A percentile compares a stretch with the other conserved stretches of the same genome.
phyloP scores from a whole-genome alignment of 2,797 vertebrate genomes.

The Antrozous pallidus region DNA sequence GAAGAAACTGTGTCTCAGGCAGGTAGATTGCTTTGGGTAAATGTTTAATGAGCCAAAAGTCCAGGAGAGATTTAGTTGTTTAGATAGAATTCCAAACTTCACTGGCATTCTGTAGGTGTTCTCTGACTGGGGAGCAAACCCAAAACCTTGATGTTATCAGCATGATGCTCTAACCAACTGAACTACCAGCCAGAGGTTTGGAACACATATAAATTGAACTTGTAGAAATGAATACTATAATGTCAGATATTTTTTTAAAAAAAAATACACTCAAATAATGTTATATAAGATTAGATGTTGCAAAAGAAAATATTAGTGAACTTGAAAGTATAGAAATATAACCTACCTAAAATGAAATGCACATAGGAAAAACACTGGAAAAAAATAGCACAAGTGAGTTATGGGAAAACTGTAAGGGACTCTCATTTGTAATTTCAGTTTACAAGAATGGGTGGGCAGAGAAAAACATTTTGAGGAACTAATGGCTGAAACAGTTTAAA shows the following conservation, averaged over 20 bases:
- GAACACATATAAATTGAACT: neutral
- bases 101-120: neutral
- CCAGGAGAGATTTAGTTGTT: neutral
- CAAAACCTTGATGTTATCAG: neutral
- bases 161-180: neutral
- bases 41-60: neutral
- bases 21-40: neutral
- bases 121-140: neutral
- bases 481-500: neutral
- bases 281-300: neutral
- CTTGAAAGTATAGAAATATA: neutral
- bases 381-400: neutral
- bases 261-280: neutral
- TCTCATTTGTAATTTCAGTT: neutral
- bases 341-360: neutral
- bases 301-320: neutral
- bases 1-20: neutral
- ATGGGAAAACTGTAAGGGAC: neutral
- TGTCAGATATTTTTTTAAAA: neutral
- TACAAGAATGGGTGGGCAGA: neutral
- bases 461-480: neutral
- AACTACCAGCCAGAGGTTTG: neutral
- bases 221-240: neutral
- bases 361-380: neutral
- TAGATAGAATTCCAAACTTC: neutral